Base-by-base conservation (phyloP, 2,113 vertebrate species). In the Notothenia rossii region DNA sequence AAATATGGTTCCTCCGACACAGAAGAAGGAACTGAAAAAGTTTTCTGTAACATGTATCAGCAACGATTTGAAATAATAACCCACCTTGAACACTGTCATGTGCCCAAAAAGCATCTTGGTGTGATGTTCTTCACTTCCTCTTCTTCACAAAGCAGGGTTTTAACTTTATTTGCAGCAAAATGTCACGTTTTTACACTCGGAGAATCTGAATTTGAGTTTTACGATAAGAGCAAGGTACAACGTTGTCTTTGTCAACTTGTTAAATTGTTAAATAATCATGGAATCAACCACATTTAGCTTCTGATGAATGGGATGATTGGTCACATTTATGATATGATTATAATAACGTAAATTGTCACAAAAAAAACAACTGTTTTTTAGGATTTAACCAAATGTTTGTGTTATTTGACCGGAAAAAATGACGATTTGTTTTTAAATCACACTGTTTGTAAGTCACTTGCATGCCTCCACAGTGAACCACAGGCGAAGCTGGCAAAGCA, bases 1-100 rank as follows among this genome's bases (percentile, higher is more conserved):
- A 60, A 67, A 61, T 10, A 14, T 43, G 75, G 50, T 62, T 73
- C 62, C 63, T 73, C 62, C 69, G 18, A 14, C 74, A 62, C 63
- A 48, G 18, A 12, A 5, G 40, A 5, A 33, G 49, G 25, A 8
- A 40, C 51, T 10, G 55, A 11, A 14, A 18, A 51, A n/a, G 25
- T 36, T 51, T 45, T 22, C 61, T 46, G 11, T 20, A 22, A 56
- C 54, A 25, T 56, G 7, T 40, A 40, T 40, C 36, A 1, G 7
- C 36, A 5, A 54, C 11, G 53, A 11, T 61, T 2, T 46, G 40
- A 43, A 17, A 22, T 33, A 56, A 17, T 4, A 14, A 5, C 14
- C 29, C 4, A 14, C 33, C 33, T 54, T 1, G 6, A 40, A 11
- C 36, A 62, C 60, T 4, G 50, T 10, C 29, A 8, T n/a, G 59